Evolutionary conservation across 2,888 invertebrate genomes (phyloP), one percentile per base, ranked within the genome.

Genomic region (Phengaris arion): DNA sequence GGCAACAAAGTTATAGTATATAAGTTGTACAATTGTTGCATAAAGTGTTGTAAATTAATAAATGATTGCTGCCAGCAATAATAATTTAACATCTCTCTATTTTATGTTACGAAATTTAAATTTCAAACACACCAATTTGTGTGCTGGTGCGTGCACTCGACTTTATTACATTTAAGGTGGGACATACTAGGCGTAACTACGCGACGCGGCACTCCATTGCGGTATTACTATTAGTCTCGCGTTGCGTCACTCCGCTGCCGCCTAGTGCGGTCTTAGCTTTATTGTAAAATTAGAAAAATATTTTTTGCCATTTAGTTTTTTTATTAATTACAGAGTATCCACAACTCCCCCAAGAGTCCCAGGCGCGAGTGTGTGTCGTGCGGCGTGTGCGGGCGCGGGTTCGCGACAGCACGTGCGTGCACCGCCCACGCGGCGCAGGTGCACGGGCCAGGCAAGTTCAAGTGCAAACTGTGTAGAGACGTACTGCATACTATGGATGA

Each of bases 381-480:
- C 79, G 78, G 82, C 2, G 82, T 86, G 15, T 93, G 90, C 78
- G 86, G 85, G 2, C 87, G 90, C 0, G 89, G 90, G 82, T 92
- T 94, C 80, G 79, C 79, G 6, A 89, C 82, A 52, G 79, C 85
- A 1, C 86, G 93, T 7, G 89, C 94, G 0, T 87, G 91, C 76
- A 85, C 85, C 57, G 85, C 89, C 0, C 94, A 94, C 81, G 83
- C 86, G 80, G 83, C 89, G 6, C 88, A 90, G 75, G 89, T 89
- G 55, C 94, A 94, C 77, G 93, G 93, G 0, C 85, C 89, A 1
- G 91, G 89, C 51, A 88, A 92, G 78, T 94, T 91, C 83, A 90
- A 90, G 80, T 94, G 94, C 81, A 92, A 92, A 75, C 84, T 94
- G 13, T 94, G 94, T 76, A 83, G 85, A 52, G 89, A 88, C 46